phyloP scores from a whole-genome alignment of 2,113 vertebrate species.

The Mus musculus region DNA sequence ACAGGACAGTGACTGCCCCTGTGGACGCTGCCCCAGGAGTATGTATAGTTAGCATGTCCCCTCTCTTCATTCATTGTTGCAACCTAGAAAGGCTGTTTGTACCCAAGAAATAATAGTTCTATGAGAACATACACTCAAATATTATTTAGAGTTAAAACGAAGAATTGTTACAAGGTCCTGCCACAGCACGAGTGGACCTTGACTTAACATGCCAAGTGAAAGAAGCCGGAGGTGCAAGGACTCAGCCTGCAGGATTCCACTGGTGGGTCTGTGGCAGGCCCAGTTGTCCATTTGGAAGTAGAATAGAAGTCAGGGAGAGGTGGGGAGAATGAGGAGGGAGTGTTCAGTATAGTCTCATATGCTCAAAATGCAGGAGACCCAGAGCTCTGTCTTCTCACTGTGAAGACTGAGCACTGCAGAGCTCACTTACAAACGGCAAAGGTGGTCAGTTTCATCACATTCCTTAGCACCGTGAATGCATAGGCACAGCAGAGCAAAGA shows the following conservation, averaged over 20 bases:
- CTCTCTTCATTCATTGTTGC: not conserved
- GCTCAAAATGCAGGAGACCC: too few relatives aligned
- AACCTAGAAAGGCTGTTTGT: not conserved
- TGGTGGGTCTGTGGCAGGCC: not conserved
- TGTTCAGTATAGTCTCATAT: not conserved
- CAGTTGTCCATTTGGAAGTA: not conserved
- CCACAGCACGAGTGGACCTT: not conserved
- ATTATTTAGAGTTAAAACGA: not conserved
- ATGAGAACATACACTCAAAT: fast-evolving
- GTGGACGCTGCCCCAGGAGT: not conserved
- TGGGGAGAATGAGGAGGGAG: too few relatives aligned
- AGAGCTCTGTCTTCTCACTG: not conserved
- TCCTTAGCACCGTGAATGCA: not conserved
- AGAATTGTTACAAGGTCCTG: not conserved
- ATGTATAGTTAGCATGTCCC: not conserved
- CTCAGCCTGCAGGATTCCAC: not conserved
- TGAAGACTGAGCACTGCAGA: not conserved
- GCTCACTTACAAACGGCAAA: not conserved
- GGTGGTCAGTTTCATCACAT: not conserved
- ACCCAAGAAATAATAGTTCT: not conserved
- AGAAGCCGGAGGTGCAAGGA: not conserved
- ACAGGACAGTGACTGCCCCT: too few relatives aligned
- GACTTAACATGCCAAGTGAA: not conserved
- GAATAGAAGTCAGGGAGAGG: not conserved
- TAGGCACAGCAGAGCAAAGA: not conserved